Base-by-base conservation (phyloP, 2,797 vertebrate species). In the Clarias fuscus region DNA sequence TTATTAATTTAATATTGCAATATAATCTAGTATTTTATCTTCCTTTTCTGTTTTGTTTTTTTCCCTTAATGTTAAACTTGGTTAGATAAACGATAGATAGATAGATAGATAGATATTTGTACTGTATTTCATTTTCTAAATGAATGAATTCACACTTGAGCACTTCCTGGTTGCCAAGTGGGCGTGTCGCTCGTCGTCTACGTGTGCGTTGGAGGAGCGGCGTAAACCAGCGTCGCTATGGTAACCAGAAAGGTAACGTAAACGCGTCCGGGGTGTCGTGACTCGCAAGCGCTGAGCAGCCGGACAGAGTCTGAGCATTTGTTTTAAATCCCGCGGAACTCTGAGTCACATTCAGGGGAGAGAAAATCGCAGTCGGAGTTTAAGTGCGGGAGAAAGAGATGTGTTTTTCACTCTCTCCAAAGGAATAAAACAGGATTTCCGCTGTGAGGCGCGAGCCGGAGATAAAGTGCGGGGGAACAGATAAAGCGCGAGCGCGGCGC, bases 161-260 rank as follows among this genome's bases (percentile, higher is more conserved):
- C 1, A 59, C 56, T 78, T 80, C 62, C 79, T 82, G n/a, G n/a
- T 30, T 82, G 40, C 7, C 10, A 37, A 33, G 43, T 37, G 37
- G 86, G 84, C 18, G 61, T 40, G n/a, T 30, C 37, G 84, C 82
- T 90, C 88, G 87, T 77, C 91, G 18, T 83, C 17, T 85, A 62
- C 91, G 86, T 75, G 84, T 67, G 86, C 83, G 17, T 67, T 43
- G 5, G 88, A 89, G 91, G 86, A 22, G 85, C 91, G 92, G 91
- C 80, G 40, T 88, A 90, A 92, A 86, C 89, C 92, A 88, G 84
- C 72, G 86, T 94, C 89, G 91, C 95, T 72, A 67, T 92, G 92
- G 95, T 94, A 95, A 96, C 94, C 88, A 18, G 77, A 30, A 37
- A 43, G 15, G 40, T 86, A 91, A 85, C 94, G 95, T 92, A 94